Conservation (phyloP, 2,113 vertebrate genomes). For the Sinocyclocheilus maitianheensis region DNA sequence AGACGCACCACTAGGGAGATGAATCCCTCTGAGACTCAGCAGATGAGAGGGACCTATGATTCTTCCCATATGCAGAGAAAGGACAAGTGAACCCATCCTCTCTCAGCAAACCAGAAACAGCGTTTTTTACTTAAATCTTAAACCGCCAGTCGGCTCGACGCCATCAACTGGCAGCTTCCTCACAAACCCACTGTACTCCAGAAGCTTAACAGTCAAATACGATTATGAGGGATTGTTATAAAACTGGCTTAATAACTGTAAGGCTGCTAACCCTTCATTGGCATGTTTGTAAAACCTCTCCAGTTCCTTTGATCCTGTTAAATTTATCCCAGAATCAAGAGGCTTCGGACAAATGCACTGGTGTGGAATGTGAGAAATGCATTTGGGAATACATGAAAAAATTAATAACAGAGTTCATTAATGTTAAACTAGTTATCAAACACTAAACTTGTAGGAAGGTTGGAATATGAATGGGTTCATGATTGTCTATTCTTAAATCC, state of each 20-base stretch:
- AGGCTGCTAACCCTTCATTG: neutral
- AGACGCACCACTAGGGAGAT: slow-evolving; percentile 31
- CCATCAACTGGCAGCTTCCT: slow-evolving; percentile 5
- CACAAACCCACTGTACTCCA: neutral
- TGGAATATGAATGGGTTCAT: neutral
- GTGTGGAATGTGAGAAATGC: slow-evolving; percentile 9
- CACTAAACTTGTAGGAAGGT: neutral
- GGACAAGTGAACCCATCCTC: slow-evolving; percentile 7
- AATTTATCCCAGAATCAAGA: slow-evolving; percentile 27
- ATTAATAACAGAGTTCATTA: neutral
- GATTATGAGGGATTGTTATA: slow-evolving; percentile 10
- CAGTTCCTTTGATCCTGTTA: slow-evolving; percentile 10
- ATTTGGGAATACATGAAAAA: neutral
- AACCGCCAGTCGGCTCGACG: neutral
- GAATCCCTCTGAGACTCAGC: slow-evolving; percentile 26
- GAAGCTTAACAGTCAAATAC: neutral
- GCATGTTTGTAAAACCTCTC: slow-evolving; percentile 16
- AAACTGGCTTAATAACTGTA: slow-evolving; percentile 29
- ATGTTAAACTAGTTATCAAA: neutral
- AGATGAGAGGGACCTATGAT: slow-evolving; percentile 13
- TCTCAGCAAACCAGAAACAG: neutral
- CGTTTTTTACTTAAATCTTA: neutral
- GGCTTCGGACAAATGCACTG: slow-evolving; percentile 18
- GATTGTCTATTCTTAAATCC: slow-evolving; percentile 22
- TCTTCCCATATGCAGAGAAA: slow-evolving; percentile 6